Conservation (phyloP, 2,113 vertebrate species). For the Tachycineta bicolor region DNA sequence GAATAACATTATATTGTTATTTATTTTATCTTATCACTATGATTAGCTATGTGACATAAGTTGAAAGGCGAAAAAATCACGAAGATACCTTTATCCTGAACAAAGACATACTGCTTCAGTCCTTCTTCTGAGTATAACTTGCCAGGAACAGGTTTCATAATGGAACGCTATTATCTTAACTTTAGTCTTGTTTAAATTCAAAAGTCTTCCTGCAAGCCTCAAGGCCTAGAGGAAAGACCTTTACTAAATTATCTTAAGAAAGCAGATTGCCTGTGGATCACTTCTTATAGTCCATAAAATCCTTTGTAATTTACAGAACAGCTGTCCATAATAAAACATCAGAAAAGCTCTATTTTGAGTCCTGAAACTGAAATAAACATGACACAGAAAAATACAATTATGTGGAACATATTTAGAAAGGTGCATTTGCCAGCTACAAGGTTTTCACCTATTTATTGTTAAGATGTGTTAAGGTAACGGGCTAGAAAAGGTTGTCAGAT, state of each 20-base stretch:
- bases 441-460: not conserved
- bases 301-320: constrained; percentile 66
- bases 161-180: constrained; percentile 59
- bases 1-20: not conserved
- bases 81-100: not conserved
- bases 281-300: constrained; percentile 67
- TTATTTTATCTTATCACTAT: not conserved
- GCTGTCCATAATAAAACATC: constrained; percentile 61
- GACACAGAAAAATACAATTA: not conserved
- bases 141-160: constrained; percentile 48
- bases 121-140: constrained; percentile 32
- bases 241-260: constrained; percentile 61
- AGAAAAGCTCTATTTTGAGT: constrained; percentile 52
- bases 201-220: constrained; percentile 53
- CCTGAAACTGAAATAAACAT: constrained; percentile 60
- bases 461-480: not conserved
- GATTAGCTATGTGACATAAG: not conserved
- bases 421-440: not conserved
- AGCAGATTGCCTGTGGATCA: constrained; percentile 60
- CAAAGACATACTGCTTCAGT: constrained; percentile 10
- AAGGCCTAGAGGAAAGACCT: constrained; percentile 46
- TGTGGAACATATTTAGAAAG: not conserved
- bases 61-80: not conserved
- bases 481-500: not conserved
- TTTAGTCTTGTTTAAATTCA: constrained; percentile 73